Evolutionary conservation across 2,797 vertebrate species (phyloP).

Genomic region (Rhincodon typus): DNA sequence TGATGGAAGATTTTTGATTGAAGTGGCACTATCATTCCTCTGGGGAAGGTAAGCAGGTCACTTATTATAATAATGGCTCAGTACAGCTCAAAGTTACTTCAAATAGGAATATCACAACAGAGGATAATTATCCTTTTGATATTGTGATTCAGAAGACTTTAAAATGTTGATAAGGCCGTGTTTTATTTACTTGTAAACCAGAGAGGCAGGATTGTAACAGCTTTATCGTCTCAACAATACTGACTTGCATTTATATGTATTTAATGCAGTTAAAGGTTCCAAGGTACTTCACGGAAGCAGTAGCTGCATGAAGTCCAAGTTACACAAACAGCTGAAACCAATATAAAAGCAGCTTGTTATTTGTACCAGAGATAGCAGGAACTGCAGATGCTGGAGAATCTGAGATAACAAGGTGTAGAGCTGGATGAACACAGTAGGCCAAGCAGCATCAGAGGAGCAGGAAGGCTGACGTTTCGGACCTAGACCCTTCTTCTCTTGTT

Average conservation of each 20-base stretch:
- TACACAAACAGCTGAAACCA: too few relatives aligned
- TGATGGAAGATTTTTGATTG: slow-evolving; percentile 28
- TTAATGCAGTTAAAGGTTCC: background rate
- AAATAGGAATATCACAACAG: background rate
- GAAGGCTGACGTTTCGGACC: too few relatives aligned
- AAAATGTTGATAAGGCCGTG: background rate
- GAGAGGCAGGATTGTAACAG: background rate
- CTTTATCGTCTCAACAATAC: background rate
- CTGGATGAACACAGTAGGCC: too few relatives aligned
- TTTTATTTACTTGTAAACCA: background rate
- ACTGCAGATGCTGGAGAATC: too few relatives aligned
- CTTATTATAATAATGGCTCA: background rate
- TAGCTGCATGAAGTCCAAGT: too few relatives aligned
- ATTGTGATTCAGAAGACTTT: background rate
- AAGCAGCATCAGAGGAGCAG: too few relatives aligned
- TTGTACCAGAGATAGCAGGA: too few relatives aligned
- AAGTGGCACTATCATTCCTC: background rate
- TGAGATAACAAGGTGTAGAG: too few relatives aligned
- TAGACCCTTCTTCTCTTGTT: too few relatives aligned
- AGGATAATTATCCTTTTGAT: slow-evolving; percentile 1
- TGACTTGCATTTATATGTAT: background rate
- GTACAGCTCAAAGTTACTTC: background rate
- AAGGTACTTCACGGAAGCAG: background rate
- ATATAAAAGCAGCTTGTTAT: too few relatives aligned
- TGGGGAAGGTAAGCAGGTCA: background rate